Evolutionary conservation across 2,113 vertebrate genomes (phyloP).

Genomic region (Salvelinus fontinalis): DNA sequence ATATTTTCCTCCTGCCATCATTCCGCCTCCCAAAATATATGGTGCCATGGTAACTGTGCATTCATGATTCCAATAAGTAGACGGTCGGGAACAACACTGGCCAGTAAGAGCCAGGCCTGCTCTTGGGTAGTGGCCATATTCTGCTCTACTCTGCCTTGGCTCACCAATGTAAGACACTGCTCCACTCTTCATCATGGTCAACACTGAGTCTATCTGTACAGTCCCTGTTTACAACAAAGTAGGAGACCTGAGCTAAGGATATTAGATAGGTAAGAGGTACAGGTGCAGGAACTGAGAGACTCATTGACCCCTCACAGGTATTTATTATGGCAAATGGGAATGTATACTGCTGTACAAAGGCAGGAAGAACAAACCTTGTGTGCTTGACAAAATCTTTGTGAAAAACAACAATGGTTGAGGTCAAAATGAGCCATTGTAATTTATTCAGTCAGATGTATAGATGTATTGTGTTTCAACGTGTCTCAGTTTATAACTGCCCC

Average conservation of each 20-base stretch:
- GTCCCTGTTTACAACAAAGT: too few relatives aligned
- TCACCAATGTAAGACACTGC: too few relatives aligned
- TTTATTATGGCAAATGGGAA: too few relatives aligned
- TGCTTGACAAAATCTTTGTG: too few relatives aligned
- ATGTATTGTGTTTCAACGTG: constrained; percentile 34
- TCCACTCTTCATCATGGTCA: too few relatives aligned
- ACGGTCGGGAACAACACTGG: constrained; percentile 26
- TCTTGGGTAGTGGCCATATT: not conserved
- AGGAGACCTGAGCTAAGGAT: too few relatives aligned
- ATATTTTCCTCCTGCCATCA: constrained; percentile 39
- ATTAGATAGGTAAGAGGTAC: not conserved
- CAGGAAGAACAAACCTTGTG: too few relatives aligned
- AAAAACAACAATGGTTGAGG: not conserved
- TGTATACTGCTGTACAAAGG: too few relatives aligned
- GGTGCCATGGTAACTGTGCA: constrained; percentile 40
- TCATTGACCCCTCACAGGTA: too few relatives aligned
- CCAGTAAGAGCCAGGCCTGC: not conserved
- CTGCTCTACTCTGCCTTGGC: too few relatives aligned
- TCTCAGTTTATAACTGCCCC: constrained; percentile 17
- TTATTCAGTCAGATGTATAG: not conserved
- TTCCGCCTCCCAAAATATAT: constrained; percentile 23
- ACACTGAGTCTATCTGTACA: too few relatives aligned
- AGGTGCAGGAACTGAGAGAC: not conserved
- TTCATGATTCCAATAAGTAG: constrained; percentile 35
- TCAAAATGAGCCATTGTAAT: not conserved